Percentiles rank a stretch among this genome's conserved stretches.
phyloP scores from a whole-genome alignment of 2,113 vertebrate genomes.

The Phalacrocorax aristotelis region DNA sequence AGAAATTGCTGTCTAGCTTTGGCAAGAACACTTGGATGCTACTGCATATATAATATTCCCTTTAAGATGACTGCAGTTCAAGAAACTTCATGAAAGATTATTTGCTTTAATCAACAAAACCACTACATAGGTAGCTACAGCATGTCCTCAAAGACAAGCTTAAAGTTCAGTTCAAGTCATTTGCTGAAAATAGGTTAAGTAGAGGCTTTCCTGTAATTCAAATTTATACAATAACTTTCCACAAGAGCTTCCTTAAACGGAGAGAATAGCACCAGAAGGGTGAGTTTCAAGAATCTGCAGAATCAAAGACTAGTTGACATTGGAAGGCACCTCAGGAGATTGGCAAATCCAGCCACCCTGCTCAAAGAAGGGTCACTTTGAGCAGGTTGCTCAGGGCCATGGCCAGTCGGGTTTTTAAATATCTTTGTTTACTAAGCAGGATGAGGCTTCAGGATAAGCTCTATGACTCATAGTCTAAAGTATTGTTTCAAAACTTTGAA shows the following conservation, averaged over 20 bases:
- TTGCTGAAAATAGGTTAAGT: neutral
- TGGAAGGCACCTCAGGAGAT: neutral
- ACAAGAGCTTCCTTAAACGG: neutral
- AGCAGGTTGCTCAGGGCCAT: neutral
- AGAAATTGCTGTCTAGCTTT: neutral
- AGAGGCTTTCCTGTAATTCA: neutral
- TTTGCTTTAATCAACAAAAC: conserved; percentile 11
- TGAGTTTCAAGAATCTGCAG: neutral
- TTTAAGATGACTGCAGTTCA: neutral
- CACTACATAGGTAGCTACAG: neutral
- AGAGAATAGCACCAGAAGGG: neutral
- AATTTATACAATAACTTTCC: neutral
- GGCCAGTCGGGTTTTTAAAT: neutral
- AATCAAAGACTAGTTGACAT: neutral
- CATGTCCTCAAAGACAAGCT: neutral
- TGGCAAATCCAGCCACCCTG: neutral
- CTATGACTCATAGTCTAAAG: neutral
- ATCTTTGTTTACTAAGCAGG: neutral
- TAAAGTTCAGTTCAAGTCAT: neutral
- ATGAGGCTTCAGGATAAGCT: neutral
- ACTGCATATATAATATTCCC: neutral
- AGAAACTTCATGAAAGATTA: neutral
- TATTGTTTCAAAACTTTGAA: neutral
- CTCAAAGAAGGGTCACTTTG: neutral
- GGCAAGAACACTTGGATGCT: neutral